Evolutionary conservation across 1,140 invertebrate species (phyloP).

Genomic region (Orussus abietinus): DNA sequence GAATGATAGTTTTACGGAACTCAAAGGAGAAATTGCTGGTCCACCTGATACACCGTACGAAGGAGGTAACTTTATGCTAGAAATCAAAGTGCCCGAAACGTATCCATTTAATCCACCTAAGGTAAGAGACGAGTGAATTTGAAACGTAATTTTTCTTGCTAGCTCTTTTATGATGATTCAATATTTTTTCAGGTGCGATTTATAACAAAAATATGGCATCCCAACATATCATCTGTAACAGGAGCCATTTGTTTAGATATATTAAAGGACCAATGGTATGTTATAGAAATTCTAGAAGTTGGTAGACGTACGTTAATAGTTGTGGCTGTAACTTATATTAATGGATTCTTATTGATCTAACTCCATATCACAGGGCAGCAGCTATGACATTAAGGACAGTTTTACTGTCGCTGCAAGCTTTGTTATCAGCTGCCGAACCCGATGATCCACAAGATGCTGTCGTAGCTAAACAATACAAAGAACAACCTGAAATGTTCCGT

Average conservation of each 20-base stretch:
- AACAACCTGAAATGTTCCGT: conserved; percentile 79
- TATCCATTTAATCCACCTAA: conserved; percentile 99
- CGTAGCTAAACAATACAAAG: conserved; percentile 95
- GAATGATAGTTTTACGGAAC: conserved; percentile 86
- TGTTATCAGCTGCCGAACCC: conserved; percentile 90
- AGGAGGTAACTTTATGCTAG: conserved; percentile 87
- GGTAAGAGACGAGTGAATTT: conserved; percentile 55
- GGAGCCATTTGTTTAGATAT: conserved; percentile 99
- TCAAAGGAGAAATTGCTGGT: conserved; percentile 86
- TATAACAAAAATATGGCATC: conserved; percentile 99
- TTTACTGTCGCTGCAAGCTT: conserved; percentile 85
- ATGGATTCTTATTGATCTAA: conserved; percentile 13
- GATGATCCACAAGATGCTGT: conserved; percentile 96
- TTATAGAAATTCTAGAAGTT: conserved; percentile 14
- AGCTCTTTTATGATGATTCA: conserved; percentile 12
- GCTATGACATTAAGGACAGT: conserved; percentile 97
- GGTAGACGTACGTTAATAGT: conserved; percentile 11
- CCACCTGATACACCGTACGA: conserved; percentile 97
- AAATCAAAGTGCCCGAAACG: conserved; percentile 97
- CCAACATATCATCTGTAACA: conserved; percentile 98
- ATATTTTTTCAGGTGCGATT: conserved; percentile 71
- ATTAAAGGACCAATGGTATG: conserved; percentile 95
- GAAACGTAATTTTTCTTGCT: too few relatives aligned
- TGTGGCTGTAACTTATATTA: conserved; percentile 5
- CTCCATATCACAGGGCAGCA: conserved; percentile 72